phyloP scores from a whole-genome alignment of 2,888 invertebrate genomes.

The Notodonta dromedarius region DNA sequence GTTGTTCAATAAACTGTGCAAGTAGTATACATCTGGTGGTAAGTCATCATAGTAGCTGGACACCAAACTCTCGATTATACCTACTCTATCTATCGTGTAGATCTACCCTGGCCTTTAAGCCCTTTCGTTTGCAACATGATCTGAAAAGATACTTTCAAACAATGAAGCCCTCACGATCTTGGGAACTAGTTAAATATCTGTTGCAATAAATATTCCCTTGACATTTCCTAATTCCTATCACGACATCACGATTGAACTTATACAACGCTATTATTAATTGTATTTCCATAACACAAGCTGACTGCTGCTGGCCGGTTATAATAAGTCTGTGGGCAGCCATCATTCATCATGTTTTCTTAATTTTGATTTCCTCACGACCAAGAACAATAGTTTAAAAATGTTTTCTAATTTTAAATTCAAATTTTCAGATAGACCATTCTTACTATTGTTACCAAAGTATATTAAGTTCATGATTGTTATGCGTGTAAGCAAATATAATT shows the following conservation, averaged over 20 bases:
- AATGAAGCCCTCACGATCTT: slow-evolving; percentile 6
- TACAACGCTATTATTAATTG: slow-evolving; percentile 21
- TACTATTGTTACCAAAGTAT: neutral
- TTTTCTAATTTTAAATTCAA: neutral
- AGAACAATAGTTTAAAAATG: neutral
- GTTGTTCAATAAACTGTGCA: no score
- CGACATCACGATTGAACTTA: slow-evolving; percentile 38
- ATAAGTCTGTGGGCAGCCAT: neutral
- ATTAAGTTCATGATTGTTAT: neutral
- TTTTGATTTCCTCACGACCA: neutral
- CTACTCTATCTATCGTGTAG: neutral
- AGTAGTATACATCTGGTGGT: no score
- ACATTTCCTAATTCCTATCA: slow-evolving; percentile 42
- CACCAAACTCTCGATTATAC: no score
- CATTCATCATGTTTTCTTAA: neutral
- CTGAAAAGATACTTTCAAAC: neutral
- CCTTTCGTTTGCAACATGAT: neutral
- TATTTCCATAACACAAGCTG: slow-evolving; percentile 18
- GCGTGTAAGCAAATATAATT: neutral
- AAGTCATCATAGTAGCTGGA: no score
- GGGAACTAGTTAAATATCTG: slow-evolving; percentile 4
- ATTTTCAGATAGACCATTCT: neutral
- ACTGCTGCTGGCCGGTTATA: neutral
- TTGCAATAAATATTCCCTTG: slow-evolving; percentile 38
- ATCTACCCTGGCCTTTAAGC: neutral